Conservation (phyloP, 2,113 vertebrate species). For the Podarcis raffonei region DNA sequence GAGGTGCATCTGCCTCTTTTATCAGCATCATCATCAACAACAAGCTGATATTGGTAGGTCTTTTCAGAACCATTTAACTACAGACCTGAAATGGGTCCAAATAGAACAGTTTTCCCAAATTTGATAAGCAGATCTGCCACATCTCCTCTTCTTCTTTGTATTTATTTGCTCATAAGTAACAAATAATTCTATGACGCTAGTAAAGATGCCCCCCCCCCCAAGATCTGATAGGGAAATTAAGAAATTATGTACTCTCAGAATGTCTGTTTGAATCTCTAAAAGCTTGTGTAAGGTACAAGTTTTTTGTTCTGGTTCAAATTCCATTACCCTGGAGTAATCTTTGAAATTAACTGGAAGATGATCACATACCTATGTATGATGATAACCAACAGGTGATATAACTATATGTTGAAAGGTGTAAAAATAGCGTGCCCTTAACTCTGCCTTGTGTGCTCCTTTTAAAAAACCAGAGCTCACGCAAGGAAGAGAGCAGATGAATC, state of each 20-base stretch:
- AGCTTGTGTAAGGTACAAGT: background rate
- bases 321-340: background rate
- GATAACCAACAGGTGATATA: background rate
- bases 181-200: background rate
- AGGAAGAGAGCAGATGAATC: background rate
- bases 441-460: background rate
- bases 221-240: background rate
- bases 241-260: background rate
- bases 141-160: background rate
- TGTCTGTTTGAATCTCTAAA: background rate
- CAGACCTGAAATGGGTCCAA: background rate
- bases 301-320: background rate
- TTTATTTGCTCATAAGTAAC: background rate
- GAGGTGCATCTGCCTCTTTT: too few species aligned
- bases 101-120: background rate
- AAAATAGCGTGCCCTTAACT: background rate
- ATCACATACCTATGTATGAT: background rate
- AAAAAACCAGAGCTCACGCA: background rate
- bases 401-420: background rate
- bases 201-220: background rate
- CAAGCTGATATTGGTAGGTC: too few species aligned
- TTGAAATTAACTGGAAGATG: background rate
- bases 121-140: background rate
- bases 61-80: background rate
- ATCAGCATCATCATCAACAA: too few species aligned